phyloP scores from a whole-genome alignment of 1,140 invertebrate species.

The Drosophila insularis region DNA sequence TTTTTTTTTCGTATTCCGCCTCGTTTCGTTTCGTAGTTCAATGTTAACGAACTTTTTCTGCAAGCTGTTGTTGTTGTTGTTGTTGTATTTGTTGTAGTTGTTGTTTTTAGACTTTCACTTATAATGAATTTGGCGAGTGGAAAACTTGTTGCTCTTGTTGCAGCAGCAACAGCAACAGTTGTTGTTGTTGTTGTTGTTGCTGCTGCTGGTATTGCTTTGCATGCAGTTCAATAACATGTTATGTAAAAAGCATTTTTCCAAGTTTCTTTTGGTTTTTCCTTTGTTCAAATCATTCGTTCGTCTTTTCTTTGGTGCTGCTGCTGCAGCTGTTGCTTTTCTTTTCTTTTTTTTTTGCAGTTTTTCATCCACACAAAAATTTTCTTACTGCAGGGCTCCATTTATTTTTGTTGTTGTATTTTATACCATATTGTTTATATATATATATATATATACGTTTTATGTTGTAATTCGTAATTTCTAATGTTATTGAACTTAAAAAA shows the following conservation, averaged over 20 bases:
- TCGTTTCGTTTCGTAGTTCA: slow-evolving; percentile 75
- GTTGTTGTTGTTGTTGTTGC: slow-evolving; percentile 33
- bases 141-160: slow-evolving; percentile 55
- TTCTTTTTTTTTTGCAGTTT: slow-evolving; percentile 27
- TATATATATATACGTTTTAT: slow-evolving; percentile 35
- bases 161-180: slow-evolving; percentile 15
- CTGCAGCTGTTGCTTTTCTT: slow-evolving; percentile 51
- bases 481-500: slow-evolving; percentile 79
- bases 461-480: slow-evolving; percentile 77
- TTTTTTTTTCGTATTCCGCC: slow-evolving; percentile 53
- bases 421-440: slow-evolving; percentile 41
- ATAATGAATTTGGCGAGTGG: slow-evolving; percentile 75
- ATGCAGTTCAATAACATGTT: slow-evolving; percentile 82
- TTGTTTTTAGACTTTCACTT: slow-evolving; percentile 75
- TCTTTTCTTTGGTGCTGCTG: slow-evolving; percentile 25
- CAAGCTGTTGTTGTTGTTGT: slow-evolving; percentile 27
- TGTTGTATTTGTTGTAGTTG: slow-evolving; percentile 24
- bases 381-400: slow-evolving; percentile 2
- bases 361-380: slow-evolving; percentile 10
- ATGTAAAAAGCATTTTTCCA: slow-evolving; percentile 82
- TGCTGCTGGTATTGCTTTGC: slow-evolving; percentile 54
- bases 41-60: slow-evolving; percentile 82
- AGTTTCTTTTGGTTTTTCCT: slow-evolving; percentile 31
- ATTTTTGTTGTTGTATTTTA: slow-evolving; percentile 23
- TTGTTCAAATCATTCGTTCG: slow-evolving; percentile 11